Base-by-base conservation (phyloP, 2,888 invertebrate species). In the Dicyrtoma fusca region DNA sequence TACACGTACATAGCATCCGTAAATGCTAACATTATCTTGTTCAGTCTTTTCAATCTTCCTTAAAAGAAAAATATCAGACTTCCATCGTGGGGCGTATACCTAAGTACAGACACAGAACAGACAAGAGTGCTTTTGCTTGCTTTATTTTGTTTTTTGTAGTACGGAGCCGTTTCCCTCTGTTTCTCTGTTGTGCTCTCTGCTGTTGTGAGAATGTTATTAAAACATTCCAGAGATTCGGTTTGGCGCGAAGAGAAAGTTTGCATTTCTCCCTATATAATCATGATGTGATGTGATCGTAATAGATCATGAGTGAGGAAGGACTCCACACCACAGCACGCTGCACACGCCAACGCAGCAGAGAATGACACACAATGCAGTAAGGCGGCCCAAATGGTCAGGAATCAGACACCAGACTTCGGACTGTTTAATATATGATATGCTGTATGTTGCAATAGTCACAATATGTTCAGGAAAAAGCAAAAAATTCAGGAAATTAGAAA, bases 231-330 rank as follows among this genome's bases (percentile, higher is more conserved):
- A 55, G 65, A 65, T 61, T 55, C 42, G 55, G 55, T 21, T 45
- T n/a, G 72, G 72, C 65, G 65, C 17, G 66, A 61, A 66, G 68
- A 45, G 65, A 68, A 66, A 68, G 69, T 69, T 69, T 69, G 69
- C 69, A 69, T 69, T 69, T 69, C 69, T 61, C 59, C 55, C 66
- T 59, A 45, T 61, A 8, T 44, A 23, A 63, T 63, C 47, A 49
- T 49, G n/a, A 49, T 63, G 49, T 61, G 42, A 61, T 61, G 14
- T 61, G 61, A 61, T 61, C 34, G 34, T 34, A 34, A 34, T 34
- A 34, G 61, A 53, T 53, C 61, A 34, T 61, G 25, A 26, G 23
- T 59, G 59, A 59, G 34, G 25, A 59, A 59, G 59, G 49, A 49
- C 49, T 34, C 34, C 34, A 34, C 34, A 34, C 34, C 34, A 34